Conservation (phyloP, 2,888 invertebrate genomes). For the Leucania comma region DNA sequence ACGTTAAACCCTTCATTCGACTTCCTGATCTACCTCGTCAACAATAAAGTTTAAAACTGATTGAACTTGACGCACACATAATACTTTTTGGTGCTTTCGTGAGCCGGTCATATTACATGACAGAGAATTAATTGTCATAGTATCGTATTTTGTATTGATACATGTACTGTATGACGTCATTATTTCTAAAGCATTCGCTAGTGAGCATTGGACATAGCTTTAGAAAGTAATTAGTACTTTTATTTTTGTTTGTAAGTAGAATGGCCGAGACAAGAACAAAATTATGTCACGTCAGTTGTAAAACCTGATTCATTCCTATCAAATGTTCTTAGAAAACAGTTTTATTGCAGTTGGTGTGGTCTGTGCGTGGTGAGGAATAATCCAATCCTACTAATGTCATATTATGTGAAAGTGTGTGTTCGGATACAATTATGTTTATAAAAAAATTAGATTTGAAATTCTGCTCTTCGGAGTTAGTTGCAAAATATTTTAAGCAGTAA, state of each 20-base stretch:
- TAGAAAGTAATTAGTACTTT: conserved; percentile 45
- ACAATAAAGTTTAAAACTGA: conserved; percentile 37
- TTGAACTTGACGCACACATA: conserved; percentile 18
- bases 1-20: conserved; percentile 42
- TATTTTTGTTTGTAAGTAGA: conserved; percentile 22
- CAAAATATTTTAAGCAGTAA: neutral
- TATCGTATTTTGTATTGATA: conserved; percentile 51
- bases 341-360: conserved; percentile 34
- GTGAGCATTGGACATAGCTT: conserved; percentile 35
- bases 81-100: conserved; percentile 20
- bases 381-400: neutral
- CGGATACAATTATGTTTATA: neutral
- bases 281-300: conserved; percentile 30
- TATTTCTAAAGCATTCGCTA: conserved; percentile 39
- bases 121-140: conserved; percentile 65
- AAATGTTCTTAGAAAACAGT: conserved; percentile 29
- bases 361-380: conserved; percentile 17
- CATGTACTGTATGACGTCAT: conserved; percentile 58
- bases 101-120: conserved; percentile 60
- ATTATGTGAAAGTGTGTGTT: neutral
- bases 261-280: conserved; percentile 6
- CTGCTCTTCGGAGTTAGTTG: neutral
- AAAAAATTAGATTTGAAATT: too few species aligned
- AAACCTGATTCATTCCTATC: conserved; percentile 18
- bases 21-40: conserved; percentile 16